These are phyloP conservation scores for Chesias legatella DNA, from an alignment of 2,888 invertebrate genomes.

Conservation along the genomic window DNA sequence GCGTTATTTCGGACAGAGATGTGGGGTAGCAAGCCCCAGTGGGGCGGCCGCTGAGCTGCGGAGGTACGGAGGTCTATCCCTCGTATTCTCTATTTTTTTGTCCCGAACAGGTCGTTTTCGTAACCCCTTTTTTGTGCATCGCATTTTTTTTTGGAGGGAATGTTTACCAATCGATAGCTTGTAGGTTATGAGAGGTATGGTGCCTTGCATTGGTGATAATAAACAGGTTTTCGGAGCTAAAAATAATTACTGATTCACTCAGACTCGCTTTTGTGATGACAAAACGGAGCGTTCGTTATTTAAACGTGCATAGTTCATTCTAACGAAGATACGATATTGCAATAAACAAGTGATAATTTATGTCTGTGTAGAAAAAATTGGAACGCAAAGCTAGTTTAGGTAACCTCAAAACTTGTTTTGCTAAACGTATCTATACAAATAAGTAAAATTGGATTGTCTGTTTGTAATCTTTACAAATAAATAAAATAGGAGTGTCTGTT, in stretches of 20 bases:
- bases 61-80: conserved; percentile 77
- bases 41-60: conserved; percentile 68
- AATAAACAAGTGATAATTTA: conserved; percentile 36
- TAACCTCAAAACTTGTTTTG: conserved; percentile 57
- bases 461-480: too few species aligned
- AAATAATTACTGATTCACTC: conserved; percentile 30
- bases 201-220: conserved; percentile 39
- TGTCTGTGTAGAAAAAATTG: conserved; percentile 43
- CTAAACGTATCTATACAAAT: conserved; percentile 33
- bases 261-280: conserved; percentile 13
- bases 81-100: conserved; percentile 68
- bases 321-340: conserved; percentile 16
- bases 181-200: conserved; percentile 64
- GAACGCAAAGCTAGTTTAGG: conserved; percentile 46
- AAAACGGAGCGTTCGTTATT: conserved; percentile 19
- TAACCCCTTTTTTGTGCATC: conserved; percentile 70
- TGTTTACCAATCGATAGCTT: conserved; percentile 62
- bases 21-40: conserved; percentile 69
- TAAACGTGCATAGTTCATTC: conserved; percentile 13
- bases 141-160: conserved; percentile 72
- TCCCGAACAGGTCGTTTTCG: conserved; percentile 61
- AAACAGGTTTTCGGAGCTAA: conserved; percentile 31
- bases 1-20: conserved; percentile 60
- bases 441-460: too few species aligned
- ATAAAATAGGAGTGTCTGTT: too few species aligned